Evolutionary conservation across 2,888 invertebrate species (phyloP), one percentile per base, ranked within the genome.

Genomic region (Rhimphoctona megacephalus): DNA sequence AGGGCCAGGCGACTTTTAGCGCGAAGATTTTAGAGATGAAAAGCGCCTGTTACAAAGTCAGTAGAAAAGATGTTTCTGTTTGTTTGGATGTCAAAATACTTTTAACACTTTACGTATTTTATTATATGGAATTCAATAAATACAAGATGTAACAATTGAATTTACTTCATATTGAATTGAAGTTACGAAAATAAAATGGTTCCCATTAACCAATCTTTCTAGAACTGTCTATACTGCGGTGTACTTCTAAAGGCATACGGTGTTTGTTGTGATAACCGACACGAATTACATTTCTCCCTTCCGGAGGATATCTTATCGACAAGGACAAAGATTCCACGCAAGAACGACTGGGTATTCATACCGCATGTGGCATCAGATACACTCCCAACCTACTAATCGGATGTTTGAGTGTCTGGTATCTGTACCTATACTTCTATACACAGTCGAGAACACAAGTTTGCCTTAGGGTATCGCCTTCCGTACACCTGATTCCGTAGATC

Each of bases 381-480:
- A 66, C 81, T 81, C 81, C 64, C 66, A 81, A 81, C 73, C 81
- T 54, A 74, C 73, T 73, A 81, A 81, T 81, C 81, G 81, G 81
- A 81, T 81, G 81, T 81, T 66, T 39, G 36, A 73, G 66, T 73
- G 74, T 81, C 81, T 66, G 17, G 73, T 81, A 81, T 81, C 73
- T 73, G 49, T 66, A 66, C 49, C 8, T 49, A 43, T n/a, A 73
- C 81, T 81, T 30, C 73, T 66, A 73, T 81, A 52, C 36, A 70
- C 54, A 61, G 25, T 39, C 64, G 30, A 54, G 49, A 61, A 46
- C 49, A 81, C 66, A 61, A 81, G 66, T 54, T 81, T 43, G 66
- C 81, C 66, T 39, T 66, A 52, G 52, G 66, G 22, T 78, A 73
- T 73, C 43, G 36, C 66, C 73, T 66, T 36, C 66, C 52, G 66